These are phyloP conservation scores for Tenthredo scrophulariae DNA, from an alignment of 2,888 invertebrate genomes.

Conservation along the genomic window DNA sequence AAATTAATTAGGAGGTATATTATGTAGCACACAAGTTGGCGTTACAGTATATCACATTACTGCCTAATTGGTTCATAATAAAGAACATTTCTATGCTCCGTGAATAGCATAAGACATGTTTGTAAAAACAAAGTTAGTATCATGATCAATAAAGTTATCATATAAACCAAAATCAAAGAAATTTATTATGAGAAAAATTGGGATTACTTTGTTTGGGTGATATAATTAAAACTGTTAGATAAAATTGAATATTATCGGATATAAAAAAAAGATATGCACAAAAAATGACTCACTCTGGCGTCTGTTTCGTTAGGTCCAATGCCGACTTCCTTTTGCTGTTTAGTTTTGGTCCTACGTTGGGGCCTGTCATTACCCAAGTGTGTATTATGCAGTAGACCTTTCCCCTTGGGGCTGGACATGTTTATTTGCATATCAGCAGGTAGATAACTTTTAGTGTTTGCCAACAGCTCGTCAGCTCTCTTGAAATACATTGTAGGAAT, in stretches of 20 bases:
- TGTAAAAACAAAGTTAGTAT: not conserved
- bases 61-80: not conserved
- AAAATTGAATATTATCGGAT: not conserved
- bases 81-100: not conserved
- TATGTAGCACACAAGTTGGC: not conserved
- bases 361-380: slow-evolving; percentile 76
- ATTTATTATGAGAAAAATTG: not conserved
- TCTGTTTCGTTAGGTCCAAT: slow-evolving; percentile 82
- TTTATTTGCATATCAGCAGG: slow-evolving; percentile 88
- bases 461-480: slow-evolving; percentile 85
- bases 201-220: not conserved
- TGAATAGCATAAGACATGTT: not conserved
- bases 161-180: not conserved
- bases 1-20: not conserved
- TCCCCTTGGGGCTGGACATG: slow-evolving; percentile 77
- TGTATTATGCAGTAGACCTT: slow-evolving; percentile 69
- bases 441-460: slow-evolving; percentile 89
- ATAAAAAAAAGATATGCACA: not conserved
- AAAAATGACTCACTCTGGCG: slow-evolving; percentile 79
- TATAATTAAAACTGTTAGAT: not conserved
- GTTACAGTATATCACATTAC: not conserved
- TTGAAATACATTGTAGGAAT: slow-evolving; percentile 95
- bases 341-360: slow-evolving; percentile 78
- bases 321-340: slow-evolving; percentile 79
- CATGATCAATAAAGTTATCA: not conserved